phyloP scores from a whole-genome alignment of 2,888 invertebrate genomes.

The Rhyacophila evoluta region DNA sequence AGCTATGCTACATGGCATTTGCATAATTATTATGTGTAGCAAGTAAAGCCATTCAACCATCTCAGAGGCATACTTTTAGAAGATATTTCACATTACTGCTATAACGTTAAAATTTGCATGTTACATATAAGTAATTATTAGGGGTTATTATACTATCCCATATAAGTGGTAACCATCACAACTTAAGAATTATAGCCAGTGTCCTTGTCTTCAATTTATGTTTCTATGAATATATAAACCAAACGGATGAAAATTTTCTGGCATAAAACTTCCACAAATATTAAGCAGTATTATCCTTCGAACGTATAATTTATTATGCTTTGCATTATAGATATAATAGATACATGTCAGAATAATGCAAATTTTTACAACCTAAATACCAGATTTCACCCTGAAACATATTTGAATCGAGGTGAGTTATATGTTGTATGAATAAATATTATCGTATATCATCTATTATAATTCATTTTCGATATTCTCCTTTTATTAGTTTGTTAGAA shows the following conservation, averaged over 20 bases:
- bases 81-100: background rate
- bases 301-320: too few species aligned
- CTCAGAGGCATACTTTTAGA: background rate
- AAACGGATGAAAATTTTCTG: background rate
- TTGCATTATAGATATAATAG: too few species aligned
- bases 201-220: constrained; percentile 1
- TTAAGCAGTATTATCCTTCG: too few species aligned
- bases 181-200: background rate
- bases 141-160: constrained; percentile 9
- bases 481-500: too few species aligned
- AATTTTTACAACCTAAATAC: too few species aligned
- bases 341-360: too few species aligned
- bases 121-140: constrained; percentile 22
- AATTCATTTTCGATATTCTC: too few species aligned
- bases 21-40: background rate
- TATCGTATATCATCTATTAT: too few species aligned
- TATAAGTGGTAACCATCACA: constrained; percentile 7
- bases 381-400: too few species aligned
- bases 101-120: constrained; percentile 17
- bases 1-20: background rate
- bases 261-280: background rate
- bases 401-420: too few species aligned
- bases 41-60: constrained; percentile 16
- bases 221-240: background rate
- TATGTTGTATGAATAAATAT: too few species aligned